A percentile compares a stretch with the other conserved stretches of the same genome.
phyloP scores from a whole-genome alignment of 1,140 invertebrate genomes.

The Trissolcus basalis region DNA sequence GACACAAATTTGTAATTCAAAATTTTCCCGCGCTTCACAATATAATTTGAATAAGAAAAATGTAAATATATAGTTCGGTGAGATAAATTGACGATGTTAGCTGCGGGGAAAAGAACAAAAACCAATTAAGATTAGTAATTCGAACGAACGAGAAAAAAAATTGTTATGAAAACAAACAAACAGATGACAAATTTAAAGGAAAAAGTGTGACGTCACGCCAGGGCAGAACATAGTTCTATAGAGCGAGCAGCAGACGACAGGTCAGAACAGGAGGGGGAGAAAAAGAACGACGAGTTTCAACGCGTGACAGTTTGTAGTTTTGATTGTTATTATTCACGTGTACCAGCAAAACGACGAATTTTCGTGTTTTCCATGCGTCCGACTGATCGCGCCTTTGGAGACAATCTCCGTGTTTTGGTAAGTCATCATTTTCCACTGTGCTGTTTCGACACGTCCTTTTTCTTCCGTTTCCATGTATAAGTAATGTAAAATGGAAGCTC shows the following conservation, averaged over 20 bases:
- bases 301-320: slow-evolving; percentile 39
- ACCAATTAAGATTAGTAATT: neutral
- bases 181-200: too few relatives aligned
- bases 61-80: too few relatives aligned
- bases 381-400: slow-evolving; percentile 2
- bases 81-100: too few relatives aligned
- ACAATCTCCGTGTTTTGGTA: slow-evolving; percentile 32
- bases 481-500: neutral
- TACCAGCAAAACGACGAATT: neutral
- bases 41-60: too few relatives aligned
- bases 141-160: too few relatives aligned
- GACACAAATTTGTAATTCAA: neutral
- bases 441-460: too few relatives aligned
- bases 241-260: slow-evolving; percentile 34
- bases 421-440: neutral
- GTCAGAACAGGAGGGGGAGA: neutral
- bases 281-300: slow-evolving; percentile 2
- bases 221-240: slow-evolving; percentile 3
- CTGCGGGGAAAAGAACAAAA: too few relatives aligned
- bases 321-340: slow-evolving; percentile 7
- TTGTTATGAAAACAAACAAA: too few relatives aligned
- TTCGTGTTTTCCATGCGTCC: neutral
- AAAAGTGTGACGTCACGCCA: too few relatives aligned
- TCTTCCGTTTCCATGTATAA: too few relatives aligned
- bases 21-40: neutral